These are phyloP conservation scores for Dendroctonus ponderosae DNA, from an alignment of 1,140 invertebrate species.

Conservation along the genomic window DNA sequence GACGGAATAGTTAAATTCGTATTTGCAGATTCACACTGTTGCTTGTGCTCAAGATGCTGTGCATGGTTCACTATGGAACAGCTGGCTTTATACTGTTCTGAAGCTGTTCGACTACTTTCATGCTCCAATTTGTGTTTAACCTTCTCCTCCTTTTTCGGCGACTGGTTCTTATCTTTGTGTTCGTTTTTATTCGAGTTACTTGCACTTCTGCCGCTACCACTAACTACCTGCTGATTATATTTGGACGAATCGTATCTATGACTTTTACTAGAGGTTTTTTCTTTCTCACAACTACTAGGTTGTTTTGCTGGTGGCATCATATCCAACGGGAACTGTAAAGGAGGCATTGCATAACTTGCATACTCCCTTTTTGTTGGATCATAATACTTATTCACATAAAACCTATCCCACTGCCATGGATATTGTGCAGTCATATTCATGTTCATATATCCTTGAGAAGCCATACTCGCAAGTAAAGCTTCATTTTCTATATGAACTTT, in stretches of 20 bases:
- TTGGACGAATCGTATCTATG: constrained; percentile 37
- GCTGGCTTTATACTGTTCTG: constrained; percentile 25
- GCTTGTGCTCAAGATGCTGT: constrained; percentile 19
- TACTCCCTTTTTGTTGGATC: constrained; percentile 45
- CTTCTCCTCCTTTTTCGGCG: constrained; percentile 46
- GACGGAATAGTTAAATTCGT: neutral
- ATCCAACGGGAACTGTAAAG: constrained; percentile 44
- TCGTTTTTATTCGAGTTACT: constrained; percentile 39
- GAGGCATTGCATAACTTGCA: constrained; percentile 42
- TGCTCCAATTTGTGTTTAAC: constrained; percentile 32
- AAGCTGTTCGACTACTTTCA: constrained; percentile 23
- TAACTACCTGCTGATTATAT: constrained; percentile 27
- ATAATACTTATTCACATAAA: constrained; percentile 47
- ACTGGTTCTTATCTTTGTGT: constrained; percentile 49
- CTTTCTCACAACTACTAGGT: constrained; percentile 47
- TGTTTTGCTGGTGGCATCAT: constrained; percentile 46
- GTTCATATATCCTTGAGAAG: constrained; percentile 51
- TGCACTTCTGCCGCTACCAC: constrained; percentile 24
- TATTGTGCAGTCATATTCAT: constrained; percentile 55
- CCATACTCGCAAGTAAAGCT: constrained; percentile 54
- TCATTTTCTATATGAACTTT: constrained; percentile 51
- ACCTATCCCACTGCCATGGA: constrained; percentile 62
- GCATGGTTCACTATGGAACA: constrained; percentile 15
- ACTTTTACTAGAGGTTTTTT: constrained; percentile 45
- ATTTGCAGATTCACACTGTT: neutral